phyloP scores from a whole-genome alignment of 1,140 invertebrate genomes.

The Drosophila nigromelanica region DNA sequence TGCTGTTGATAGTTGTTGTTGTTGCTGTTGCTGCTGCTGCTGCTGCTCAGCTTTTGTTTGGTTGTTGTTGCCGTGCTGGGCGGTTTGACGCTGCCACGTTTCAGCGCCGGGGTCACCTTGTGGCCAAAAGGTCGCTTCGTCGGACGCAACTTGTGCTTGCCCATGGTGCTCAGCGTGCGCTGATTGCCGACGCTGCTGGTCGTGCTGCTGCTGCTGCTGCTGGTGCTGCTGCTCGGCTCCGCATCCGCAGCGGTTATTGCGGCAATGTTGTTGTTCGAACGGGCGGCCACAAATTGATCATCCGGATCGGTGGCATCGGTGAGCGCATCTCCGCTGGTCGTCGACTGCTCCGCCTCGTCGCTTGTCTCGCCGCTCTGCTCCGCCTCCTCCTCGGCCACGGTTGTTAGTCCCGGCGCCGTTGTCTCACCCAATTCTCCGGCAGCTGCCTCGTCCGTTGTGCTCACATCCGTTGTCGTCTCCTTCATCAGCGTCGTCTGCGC shows the following conservation, averaged over 20 bases:
- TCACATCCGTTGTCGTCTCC: slow-evolving; percentile 69
- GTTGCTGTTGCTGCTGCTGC: slow-evolving; percentile 47
- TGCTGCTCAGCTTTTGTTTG: slow-evolving; percentile 65
- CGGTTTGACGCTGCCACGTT: slow-evolving; percentile 56
- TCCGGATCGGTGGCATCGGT: slow-evolving; percentile 76
- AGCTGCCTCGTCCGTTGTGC: slow-evolving; percentile 25
- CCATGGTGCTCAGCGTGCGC: slow-evolving; percentile 74
- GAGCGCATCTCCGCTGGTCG: slow-evolving; percentile 61
- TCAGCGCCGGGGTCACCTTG: slow-evolving; percentile 62
- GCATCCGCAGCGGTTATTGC: slow-evolving; percentile 74
- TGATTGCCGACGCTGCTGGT: slow-evolving; percentile 61
- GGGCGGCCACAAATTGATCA: slow-evolving; percentile 78
- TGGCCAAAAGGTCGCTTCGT: slow-evolving; percentile 75
- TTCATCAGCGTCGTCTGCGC: slow-evolving; percentile 68
- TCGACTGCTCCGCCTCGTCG: slow-evolving; percentile 19
- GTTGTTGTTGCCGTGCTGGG: slow-evolving; percentile 25
- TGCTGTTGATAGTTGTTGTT: slow-evolving; percentile 55
- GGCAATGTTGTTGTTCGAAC: slow-evolving; percentile 77
- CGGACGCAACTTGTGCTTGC: slow-evolving; percentile 71
- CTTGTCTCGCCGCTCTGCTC: neutral
- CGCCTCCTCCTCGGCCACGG: slow-evolving; percentile 8
- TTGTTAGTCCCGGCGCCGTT: slow-evolving; percentile 42
- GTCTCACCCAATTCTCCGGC: slow-evolving; percentile 38
- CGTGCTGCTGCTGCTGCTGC: slow-evolving; percentile 56
- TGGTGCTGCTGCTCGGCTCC: slow-evolving; percentile 44